Evolutionary conservation across 92 coral and sea anemone genomes (phyloP), one percentile per base, ranked within the genome.

Genomic region (Micromussa lordhowensis): DNA sequence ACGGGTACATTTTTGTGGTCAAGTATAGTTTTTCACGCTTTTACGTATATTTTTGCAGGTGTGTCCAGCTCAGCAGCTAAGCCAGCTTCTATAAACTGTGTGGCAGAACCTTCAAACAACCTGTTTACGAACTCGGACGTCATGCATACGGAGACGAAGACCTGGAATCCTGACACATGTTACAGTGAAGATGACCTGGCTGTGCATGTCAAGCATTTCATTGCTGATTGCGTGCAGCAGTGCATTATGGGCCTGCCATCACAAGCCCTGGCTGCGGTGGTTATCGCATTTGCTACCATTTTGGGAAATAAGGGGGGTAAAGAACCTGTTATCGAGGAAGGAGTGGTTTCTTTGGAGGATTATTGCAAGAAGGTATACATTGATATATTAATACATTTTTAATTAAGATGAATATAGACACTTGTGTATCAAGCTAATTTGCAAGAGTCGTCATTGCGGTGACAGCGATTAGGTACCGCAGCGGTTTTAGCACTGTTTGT

Each of bases 221-320:
- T 94, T 78, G 99, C 99, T 16, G 94, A 97, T 66, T 92, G 94
- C 55, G 92, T 97, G n/a, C 99, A 97, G 90, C 95, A 95, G 81
- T 87, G 98, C 79, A 94, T 97, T 82, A 87, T 97, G 90, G 99
- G 99, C 68, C 86, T 95, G 36, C 99, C 99, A 2, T 97, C 99
- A 21, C 96, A 93, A 48, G 98, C 96, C 48, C 91, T 97, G 68
- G 96, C 97, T 58, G 90, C 92, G 36, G 94, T 96, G 68, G 94
- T 94, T 30, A 90, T 95, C 24, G 87, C 85, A 55, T 97, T 95
- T 80, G 89, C 94, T 40, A 86, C 82, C 2, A 85, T 94, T 49
- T 87, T 97, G 85, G 93, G 95, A 22, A 83, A 76, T 15, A 93
- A 90, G 55, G 78, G 63, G 28, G 68, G 87, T 57, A 51, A 81